Conservation (phyloP, 2,888 invertebrate species). For the Leucoma salicis region DNA sequence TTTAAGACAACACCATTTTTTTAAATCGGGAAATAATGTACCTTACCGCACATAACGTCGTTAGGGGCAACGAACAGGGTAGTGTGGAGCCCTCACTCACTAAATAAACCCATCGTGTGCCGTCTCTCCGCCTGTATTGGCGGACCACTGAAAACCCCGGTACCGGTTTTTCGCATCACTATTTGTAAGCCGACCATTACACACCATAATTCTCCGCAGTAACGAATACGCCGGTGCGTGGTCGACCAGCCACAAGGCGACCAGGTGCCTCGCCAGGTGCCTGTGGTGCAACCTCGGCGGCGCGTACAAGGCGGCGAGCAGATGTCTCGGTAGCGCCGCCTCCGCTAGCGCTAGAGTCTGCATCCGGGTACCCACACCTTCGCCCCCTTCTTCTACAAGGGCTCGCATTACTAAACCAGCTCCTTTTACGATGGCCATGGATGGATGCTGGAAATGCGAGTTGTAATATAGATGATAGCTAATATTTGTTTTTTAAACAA, state of each 20-base stretch:
- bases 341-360: slow-evolving; percentile 97
- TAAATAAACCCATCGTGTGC: too few species aligned
- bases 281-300: slow-evolving; percentile 91
- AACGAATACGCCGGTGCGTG: slow-evolving; percentile 95
- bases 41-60: too few species aligned
- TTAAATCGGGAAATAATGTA: too few species aligned
- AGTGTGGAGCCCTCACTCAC: too few species aligned
- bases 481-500: too few species aligned
- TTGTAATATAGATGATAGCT: background rate
- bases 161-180: too few species aligned
- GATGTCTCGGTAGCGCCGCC: slow-evolving; percentile 96
- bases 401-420: slow-evolving; percentile 98
- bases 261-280: slow-evolving; percentile 94
- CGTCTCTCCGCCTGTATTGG: too few species aligned
- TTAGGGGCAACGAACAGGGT: too few species aligned
- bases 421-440: slow-evolving; percentile 98
- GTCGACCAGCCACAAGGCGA: slow-evolving; percentile 97
- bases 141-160: too few species aligned
- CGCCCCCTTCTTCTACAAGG: slow-evolving; percentile 97
- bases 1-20: too few species aligned
- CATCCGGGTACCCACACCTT: slow-evolving; percentile 96
- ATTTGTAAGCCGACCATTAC: too few species aligned
- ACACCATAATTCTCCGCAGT: slow-evolving; percentile 92
- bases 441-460: slow-evolving; percentile 90
- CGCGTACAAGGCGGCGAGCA: slow-evolving; percentile 95